Evolutionary conservation across 2,888 invertebrate genomes (phyloP).

Genomic region (Noctua janthe): DNA sequence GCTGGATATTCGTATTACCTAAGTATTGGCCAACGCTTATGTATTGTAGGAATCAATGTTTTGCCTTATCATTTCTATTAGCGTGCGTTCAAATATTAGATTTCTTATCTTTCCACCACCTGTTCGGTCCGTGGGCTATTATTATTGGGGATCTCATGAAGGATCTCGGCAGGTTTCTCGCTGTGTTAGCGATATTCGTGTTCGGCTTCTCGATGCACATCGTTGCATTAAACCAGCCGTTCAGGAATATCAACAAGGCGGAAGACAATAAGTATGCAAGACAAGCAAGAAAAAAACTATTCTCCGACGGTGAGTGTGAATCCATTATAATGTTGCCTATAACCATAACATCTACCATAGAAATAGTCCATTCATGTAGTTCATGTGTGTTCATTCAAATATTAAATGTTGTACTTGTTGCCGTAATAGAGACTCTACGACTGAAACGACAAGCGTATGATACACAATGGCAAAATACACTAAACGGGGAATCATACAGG

Average conservation of each 20-base stretch:
- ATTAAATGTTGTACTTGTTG: conserved; percentile 73
- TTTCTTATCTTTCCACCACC: conserved; percentile 99
- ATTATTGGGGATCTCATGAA: conserved; percentile 99
- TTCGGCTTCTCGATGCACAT: conserved; percentile 99
- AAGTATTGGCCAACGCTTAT: conserved; percentile 96
- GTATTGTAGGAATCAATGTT: conserved; percentile 99
- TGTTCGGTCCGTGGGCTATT: conserved; percentile 99
- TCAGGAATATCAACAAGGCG: conserved; percentile 92
- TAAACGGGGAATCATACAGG: conserved; percentile 89
- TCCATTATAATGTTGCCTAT: conserved; percentile 60
- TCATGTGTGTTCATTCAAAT: conserved; percentile 54
- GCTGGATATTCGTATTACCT: conserved; percentile 92
- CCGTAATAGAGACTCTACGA: conserved; percentile 84
- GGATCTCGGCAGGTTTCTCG: conserved; percentile 98
- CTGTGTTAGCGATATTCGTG: conserved; percentile 99
- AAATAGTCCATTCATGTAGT: conserved; percentile 49
- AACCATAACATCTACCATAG: conserved; percentile 51
- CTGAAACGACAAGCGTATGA: conserved; percentile 86
- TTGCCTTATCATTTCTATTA: conserved; percentile 98
- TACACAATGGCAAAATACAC: conserved; percentile 82
- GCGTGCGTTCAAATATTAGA: conserved; percentile 99
- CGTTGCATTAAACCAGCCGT: conserved; percentile 98
- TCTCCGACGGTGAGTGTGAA: conserved; percentile 93
- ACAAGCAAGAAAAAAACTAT: conserved; percentile 89
- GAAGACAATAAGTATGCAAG: conserved; percentile 91